These are phyloP conservation scores for Scortum barcoo DNA, from an alignment of 2,113 vertebrate genomes.

Conservation along the genomic window DNA sequence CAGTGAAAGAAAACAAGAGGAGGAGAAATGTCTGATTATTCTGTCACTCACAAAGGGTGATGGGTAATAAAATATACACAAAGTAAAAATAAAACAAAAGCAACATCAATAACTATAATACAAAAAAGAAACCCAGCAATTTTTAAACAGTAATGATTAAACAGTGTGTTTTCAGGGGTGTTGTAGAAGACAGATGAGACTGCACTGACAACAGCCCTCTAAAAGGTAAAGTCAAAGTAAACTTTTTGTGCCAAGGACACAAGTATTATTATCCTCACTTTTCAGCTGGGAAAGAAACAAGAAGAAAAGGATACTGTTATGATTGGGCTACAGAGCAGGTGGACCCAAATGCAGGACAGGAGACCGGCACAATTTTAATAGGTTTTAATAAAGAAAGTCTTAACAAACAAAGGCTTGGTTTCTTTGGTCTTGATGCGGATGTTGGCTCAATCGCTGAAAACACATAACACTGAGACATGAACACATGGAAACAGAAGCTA, in stretches of 20 bases:
- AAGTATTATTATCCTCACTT: slow-evolving; percentile 9
- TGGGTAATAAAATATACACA: background rate
- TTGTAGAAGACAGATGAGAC: background rate
- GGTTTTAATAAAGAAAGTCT: too few species aligned
- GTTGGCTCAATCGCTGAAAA: too few species aligned
- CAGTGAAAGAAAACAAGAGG: slow-evolving; percentile 5
- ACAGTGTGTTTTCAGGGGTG: background rate
- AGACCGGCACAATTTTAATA: too few species aligned
- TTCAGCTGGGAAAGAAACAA: slow-evolving; percentile 7
- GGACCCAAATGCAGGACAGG: too few species aligned
- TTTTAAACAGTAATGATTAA: background rate
- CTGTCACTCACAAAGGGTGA: background rate
- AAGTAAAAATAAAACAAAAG: background rate
- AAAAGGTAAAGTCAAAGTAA: slow-evolving; percentile 20
- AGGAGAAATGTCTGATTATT: background rate
- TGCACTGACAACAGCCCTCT: background rate
- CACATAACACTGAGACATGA: too few species aligned
- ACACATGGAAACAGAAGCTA: too few species aligned
- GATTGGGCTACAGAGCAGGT: too few species aligned
- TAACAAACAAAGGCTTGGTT: too few species aligned
- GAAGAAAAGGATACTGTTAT: too few species aligned
- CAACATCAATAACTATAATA: background rate
- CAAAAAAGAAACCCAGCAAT: background rate
- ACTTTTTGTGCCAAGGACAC: slow-evolving; percentile 30
- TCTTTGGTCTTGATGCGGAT: too few species aligned